Evolutionary conservation across 2,113 vertebrate genomes (phyloP).

Genomic region (Phalacrocorax carbo): DNA sequence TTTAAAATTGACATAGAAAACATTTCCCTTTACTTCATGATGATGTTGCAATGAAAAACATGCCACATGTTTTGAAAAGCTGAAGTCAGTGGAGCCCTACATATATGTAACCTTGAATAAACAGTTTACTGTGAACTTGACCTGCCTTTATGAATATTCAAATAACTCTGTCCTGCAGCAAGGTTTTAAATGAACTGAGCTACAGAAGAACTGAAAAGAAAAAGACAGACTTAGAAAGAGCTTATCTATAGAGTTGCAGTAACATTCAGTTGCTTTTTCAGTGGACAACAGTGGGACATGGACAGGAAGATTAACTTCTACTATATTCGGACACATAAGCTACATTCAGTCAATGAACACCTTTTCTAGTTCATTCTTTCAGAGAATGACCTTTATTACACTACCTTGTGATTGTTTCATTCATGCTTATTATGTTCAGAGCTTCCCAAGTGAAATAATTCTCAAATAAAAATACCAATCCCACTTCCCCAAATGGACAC

Average conservation of each 20-base stretch:
- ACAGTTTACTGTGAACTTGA: background rate
- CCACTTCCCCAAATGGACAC: background rate
- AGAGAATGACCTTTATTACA: background rate
- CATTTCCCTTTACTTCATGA: background rate
- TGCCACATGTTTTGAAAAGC: background rate
- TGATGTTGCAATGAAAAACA: background rate
- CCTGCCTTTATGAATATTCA: background rate
- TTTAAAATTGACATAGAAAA: background rate
- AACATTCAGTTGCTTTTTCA: background rate
- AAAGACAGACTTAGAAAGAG: background rate
- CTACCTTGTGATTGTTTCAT: background rate
- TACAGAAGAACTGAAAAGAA: background rate
- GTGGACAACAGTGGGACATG: background rate
- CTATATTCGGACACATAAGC: fast-evolving
- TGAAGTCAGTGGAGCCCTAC: background rate
- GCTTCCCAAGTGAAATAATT: conserved; percentile 14
- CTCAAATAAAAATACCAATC: conserved; percentile 9
- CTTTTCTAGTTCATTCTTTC: background rate
- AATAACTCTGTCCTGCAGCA: background rate
- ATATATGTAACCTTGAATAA: background rate
- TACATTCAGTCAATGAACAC: background rate
- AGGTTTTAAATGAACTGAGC: background rate
- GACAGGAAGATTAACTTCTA: background rate
- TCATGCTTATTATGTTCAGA: conserved; percentile 11
- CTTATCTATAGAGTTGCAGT: background rate